Evolutionary conservation across 2,797 vertebrate genomes (phyloP).

Genomic region (Acrossocheilus fasciatus): DNA sequence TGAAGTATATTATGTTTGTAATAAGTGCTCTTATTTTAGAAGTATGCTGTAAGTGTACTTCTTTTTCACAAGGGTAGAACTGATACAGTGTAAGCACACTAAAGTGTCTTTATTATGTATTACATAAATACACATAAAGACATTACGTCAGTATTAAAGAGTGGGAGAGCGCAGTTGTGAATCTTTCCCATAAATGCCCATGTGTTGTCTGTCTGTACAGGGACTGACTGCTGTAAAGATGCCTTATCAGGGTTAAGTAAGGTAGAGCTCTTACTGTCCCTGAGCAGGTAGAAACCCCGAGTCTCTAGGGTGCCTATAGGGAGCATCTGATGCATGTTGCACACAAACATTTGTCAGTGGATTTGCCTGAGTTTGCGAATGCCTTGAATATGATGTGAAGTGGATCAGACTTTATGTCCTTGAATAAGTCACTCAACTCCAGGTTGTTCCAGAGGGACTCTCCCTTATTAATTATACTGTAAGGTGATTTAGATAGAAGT

Average conservation of each 20-base stretch:
- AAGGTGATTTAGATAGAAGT: conserved; percentile 11
- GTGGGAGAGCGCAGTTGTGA: neutral
- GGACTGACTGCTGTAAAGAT: neutral
- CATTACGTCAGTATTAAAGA: neutral
- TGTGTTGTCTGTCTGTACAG: neutral
- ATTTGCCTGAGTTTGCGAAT: neutral
- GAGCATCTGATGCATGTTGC: neutral
- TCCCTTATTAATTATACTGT: neutral
- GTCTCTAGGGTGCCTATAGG: neutral
- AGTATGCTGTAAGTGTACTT: neutral
- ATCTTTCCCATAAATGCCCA: neutral
- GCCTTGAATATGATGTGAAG: neutral
- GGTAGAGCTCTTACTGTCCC: neutral
- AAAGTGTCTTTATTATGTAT: neutral
- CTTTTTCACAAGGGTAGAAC: neutral
- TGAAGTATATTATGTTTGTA: neutral
- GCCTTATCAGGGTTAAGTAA: neutral
- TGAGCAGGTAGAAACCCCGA: neutral
- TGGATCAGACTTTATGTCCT: conserved; percentile 8
- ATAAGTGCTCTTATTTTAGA: neutral
- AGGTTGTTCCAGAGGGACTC: conserved; percentile 16
- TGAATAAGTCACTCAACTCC: neutral
- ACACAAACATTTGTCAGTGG: neutral
- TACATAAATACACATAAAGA: neutral
- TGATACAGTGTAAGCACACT: too few relatives aligned